Conservation (phyloP, 2,888 invertebrate species). For the Subacronicta megacephala region DNA sequence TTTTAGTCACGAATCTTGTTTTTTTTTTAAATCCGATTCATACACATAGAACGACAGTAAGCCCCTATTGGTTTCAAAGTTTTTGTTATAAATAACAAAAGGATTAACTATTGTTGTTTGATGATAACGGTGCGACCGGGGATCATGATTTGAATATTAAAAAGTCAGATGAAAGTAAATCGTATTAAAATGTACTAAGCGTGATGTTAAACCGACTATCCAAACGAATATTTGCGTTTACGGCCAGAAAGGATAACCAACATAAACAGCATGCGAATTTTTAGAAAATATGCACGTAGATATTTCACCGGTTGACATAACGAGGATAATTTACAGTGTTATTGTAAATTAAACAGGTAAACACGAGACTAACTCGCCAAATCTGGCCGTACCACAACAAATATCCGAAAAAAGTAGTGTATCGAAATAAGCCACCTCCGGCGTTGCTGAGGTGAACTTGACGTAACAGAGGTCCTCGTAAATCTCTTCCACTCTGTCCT, state of each 20-base stretch:
- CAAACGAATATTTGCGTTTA: constrained; percentile 28
- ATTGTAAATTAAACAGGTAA: background rate
- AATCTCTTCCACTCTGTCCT: constrained; percentile 94
- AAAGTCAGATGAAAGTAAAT: constrained; percentile 39
- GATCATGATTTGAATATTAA: constrained; percentile 46
- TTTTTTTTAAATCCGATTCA: constrained; percentile 19
- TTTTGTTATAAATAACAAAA: constrained; percentile 38
- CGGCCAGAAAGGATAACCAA: constrained; percentile 16
- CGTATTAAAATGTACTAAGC: constrained; percentile 54
- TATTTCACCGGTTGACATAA: background rate
- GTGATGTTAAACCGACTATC: constrained; percentile 34
- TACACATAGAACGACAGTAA: constrained; percentile 18
- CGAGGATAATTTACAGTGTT: background rate
- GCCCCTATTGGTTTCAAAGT: constrained; percentile 10
- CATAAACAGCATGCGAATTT: background rate
- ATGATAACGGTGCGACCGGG: constrained; percentile 34
- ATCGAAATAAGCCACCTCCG: constrained; percentile 89
- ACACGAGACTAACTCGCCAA: background rate
- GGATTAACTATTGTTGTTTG: constrained; percentile 43
- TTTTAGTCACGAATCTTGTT: constrained; percentile 25
- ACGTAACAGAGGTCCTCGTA: constrained; percentile 97
- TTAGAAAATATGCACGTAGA: background rate
- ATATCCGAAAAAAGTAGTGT: constrained; percentile 30
- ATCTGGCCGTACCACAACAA: constrained; percentile 34
- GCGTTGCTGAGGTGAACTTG: constrained; percentile 92